Conservation (phyloP, 2,888 invertebrate species). For the Polydrusus tereticollis region DNA sequence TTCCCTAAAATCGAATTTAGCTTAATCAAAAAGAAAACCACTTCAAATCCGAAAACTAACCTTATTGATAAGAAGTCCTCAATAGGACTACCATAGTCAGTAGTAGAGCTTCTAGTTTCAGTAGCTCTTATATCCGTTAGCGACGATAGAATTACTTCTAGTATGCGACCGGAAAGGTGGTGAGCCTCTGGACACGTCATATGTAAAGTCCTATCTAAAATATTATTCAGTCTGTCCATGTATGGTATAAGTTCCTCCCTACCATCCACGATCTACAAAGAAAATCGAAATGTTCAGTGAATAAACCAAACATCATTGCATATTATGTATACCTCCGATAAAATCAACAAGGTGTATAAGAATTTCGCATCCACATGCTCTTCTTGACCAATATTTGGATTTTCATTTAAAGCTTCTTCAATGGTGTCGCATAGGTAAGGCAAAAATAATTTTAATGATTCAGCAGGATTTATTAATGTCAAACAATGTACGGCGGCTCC, state of each 20-base stretch:
- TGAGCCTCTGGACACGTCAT: slow-evolving; percentile 78
- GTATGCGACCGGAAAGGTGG: slow-evolving; percentile 73
- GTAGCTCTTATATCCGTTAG: slow-evolving; percentile 74
- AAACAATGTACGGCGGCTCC: slow-evolving; percentile 80
- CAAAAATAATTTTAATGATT: slow-evolving; percentile 79
- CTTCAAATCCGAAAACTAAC: slow-evolving; percentile 62
- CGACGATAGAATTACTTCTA: slow-evolving; percentile 73
- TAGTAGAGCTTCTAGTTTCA: slow-evolving; percentile 74
- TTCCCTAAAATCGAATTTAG: slow-evolving; percentile 71
- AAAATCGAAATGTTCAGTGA: not conserved
- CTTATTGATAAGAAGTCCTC: slow-evolving; percentile 79
- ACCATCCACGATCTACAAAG: slow-evolving; percentile 73
- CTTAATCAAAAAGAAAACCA: too few relatives aligned
- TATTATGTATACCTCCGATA: slow-evolving; percentile 75
- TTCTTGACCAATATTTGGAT: slow-evolving; percentile 77
- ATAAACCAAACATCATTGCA: too few relatives aligned
- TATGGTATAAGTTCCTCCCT: slow-evolving; percentile 75
- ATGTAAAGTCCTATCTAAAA: slow-evolving; percentile 79
- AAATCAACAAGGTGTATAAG: slow-evolving; percentile 80
- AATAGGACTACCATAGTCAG: slow-evolving; percentile 74
- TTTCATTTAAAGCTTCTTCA: slow-evolving; percentile 72
- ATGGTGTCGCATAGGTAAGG: slow-evolving; percentile 80
- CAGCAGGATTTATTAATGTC: slow-evolving; percentile 75
- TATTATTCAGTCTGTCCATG: slow-evolving; percentile 73
- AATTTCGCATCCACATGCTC: slow-evolving; percentile 85